phyloP scores from a whole-genome alignment of 2,797 vertebrate species.

The Acanthurus leucopareius region DNA sequence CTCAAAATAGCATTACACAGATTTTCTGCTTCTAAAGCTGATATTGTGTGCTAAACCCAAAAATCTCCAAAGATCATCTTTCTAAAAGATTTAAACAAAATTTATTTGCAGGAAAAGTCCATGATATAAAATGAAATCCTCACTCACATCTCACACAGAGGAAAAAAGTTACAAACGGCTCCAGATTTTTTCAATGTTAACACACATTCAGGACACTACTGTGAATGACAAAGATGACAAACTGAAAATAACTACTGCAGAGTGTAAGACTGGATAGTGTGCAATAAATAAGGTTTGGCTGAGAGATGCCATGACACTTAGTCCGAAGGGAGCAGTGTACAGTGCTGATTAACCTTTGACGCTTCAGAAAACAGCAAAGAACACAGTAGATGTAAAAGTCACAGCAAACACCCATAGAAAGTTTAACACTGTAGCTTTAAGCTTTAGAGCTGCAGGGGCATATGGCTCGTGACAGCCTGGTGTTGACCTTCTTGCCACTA shows the following conservation, averaged over 20 bases:
- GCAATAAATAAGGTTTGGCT: not conserved
- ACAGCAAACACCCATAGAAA: slow-evolving; percentile 36
- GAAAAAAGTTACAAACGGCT: not conserved
- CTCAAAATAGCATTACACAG: not conserved
- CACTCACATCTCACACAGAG: not conserved
- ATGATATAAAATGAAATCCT: not conserved
- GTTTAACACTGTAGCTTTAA: slow-evolving; percentile 35
- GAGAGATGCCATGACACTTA: slow-evolving; percentile 17
- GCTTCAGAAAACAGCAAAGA: slow-evolving; percentile 47
- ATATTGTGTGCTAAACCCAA: not conserved
- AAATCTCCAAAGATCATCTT: slow-evolving; percentile 6
- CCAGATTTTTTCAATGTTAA: not conserved
- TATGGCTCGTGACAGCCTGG: slow-evolving; percentile 60
- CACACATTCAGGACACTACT: not conserved
- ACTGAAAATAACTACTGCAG: slow-evolving; percentile 4
- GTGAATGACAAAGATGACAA: not conserved
- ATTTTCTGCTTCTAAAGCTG: not conserved
- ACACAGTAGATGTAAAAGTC: slow-evolving; percentile 29
- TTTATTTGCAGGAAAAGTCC: slow-evolving; percentile 5
- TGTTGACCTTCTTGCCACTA: slow-evolving; percentile 50
- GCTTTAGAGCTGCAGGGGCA: slow-evolving; percentile 23
- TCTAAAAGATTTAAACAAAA: slow-evolving; percentile 1
- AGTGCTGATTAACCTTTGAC: slow-evolving; percentile 28
- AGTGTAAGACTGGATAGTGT: slow-evolving; percentile 1
- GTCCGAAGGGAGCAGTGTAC: slow-evolving; percentile 14